phyloP scores from a whole-genome alignment of 92 coral and sea anemone genomes.

The Umimayanthus chanpuru region DNA sequence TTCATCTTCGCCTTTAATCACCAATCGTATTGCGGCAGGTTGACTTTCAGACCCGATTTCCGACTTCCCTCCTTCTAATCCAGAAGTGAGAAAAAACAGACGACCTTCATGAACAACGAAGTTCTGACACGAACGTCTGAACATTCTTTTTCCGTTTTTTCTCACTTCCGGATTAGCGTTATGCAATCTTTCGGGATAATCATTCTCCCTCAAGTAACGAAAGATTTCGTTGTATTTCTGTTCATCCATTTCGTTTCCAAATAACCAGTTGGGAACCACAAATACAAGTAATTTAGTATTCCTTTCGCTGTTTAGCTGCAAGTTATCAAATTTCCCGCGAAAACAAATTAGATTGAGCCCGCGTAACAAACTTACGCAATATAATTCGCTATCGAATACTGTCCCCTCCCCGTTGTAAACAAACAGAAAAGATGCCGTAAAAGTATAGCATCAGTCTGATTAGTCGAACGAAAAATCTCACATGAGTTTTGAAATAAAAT shows the following conservation, averaged over 20 bases:
- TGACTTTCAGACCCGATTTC: conserved; percentile 1
- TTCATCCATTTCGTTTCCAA: background rate
- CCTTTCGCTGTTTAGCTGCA: background rate
- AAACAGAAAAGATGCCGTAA: background rate
- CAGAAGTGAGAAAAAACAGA: too few relatives aligned
- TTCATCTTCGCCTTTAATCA: conserved; percentile 27
- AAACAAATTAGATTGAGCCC: background rate
- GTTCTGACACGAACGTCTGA: conserved; percentile 25
- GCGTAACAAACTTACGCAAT: background rate
- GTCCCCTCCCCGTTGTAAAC: background rate
- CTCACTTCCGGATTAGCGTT: background rate
- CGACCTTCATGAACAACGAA: conserved; percentile 14
- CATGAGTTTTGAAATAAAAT: too few relatives aligned
- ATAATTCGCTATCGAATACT: background rate
- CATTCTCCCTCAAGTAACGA: conserved; percentile 3
- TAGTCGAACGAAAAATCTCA: too few relatives aligned
- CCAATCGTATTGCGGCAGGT: background rate
- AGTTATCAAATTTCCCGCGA: conserved; percentile 14
- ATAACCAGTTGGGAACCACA: background rate
- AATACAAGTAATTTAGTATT: background rate
- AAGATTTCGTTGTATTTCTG: conserved; percentile 15
- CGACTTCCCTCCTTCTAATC: background rate
- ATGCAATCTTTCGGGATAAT: conserved; percentile 2
- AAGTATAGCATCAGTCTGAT: background rate
- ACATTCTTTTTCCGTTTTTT: background rate